Conservation (phyloP, 2,888 invertebrate species). For the Scrobipalpa atriplicella region DNA sequence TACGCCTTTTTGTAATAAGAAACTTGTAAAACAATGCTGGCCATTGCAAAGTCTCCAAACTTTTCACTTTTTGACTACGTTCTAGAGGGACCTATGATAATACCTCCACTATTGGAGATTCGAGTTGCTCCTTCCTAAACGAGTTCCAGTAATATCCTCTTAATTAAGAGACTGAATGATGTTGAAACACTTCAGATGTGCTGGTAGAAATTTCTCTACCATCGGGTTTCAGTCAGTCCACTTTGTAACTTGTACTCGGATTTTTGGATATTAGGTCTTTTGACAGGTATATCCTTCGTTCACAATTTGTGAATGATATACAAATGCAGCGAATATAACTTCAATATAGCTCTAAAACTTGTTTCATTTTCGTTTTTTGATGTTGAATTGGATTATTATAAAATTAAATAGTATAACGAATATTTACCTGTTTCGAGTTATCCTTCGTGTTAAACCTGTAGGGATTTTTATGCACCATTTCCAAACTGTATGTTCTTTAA, state of each 20-base stretch:
- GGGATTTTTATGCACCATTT: constrained; percentile 1
- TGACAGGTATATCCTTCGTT: constrained; percentile 64
- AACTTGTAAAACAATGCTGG: constrained; percentile 20
- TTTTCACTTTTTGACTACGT: constrained; percentile 9
- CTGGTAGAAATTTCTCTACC: background rate
- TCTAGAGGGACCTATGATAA: background rate
- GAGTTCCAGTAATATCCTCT: constrained; percentile 9
- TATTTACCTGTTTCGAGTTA: constrained; percentile 9
- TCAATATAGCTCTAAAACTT: constrained; percentile 44
- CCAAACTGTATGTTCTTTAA: constrained; percentile 37
- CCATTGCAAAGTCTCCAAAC: constrained; percentile 4
- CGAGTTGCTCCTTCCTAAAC: constrained; percentile 15
- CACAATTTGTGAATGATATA: constrained; percentile 50
- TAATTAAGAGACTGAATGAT: constrained; percentile 22
- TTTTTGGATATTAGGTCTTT: constrained; percentile 75
- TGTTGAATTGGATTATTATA: constrained; percentile 47
- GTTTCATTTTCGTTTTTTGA: constrained; percentile 50
- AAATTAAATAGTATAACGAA: constrained; percentile 2
- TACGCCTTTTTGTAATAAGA: background rate
- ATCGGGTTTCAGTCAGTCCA: constrained; percentile 48
- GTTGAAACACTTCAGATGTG: constrained; percentile 5
- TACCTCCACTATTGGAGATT: constrained; percentile 8
- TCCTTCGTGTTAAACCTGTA: constrained; percentile 29
- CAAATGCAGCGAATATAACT: constrained; percentile 59
- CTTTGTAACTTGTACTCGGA: constrained; percentile 61